Base-by-base conservation (phyloP, 2,797 vertebrate genomes). In the Tenualosa thibaudeaui region DNA sequence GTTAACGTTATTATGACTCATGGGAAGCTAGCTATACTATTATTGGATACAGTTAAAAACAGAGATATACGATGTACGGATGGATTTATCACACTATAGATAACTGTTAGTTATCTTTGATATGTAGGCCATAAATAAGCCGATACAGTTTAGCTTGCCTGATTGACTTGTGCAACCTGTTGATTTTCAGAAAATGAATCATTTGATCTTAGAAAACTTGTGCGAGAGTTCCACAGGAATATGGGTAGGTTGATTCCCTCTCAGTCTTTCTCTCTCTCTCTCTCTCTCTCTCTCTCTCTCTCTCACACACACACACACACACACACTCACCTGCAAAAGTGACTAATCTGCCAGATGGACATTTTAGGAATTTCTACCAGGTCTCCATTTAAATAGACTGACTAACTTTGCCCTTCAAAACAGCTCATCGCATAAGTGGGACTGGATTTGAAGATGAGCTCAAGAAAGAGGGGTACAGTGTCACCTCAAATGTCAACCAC, bases 371-470 rank as follows among this genome's bases (percentile, higher is more conserved):
- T 53, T 53, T 53, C 51, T 13, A 53, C 12, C 51, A 56, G 17
- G 17, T 22, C 3, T 5, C 4, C 17, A 3, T 17, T 5, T 56
- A 56, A 56, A 56, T 56, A 56, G 31, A 71, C 37, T 71, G 37
- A 40, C 31, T 71, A 0, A 15, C 4, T 22, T 17, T 56, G 37
- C 46, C 19, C 54, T 10, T 46, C 37, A 19, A 78, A 78, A 78
- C 40, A 78, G 71, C 71, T 46, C 2, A 78, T 43, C 71, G 71
- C 7, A 46, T 78, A 43, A 46, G 78, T 81, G 84, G 78, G 9
- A 10, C 31, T 85, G 84, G 54, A 13, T 85, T 54, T 50, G 84
- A 85, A 49, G 54, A 81, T 78, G 78, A 85, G 50, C 24, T 85
- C n/a, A 37, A 46, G n/a, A 85, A 51, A 58, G 13, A 60, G 49